A percentile compares a stretch with the other conserved stretches of the same genome.
Evolutionary conservation across 2,113 vertebrate species (phyloP).

Genomic region (Hydrolagus affinis): DNA sequence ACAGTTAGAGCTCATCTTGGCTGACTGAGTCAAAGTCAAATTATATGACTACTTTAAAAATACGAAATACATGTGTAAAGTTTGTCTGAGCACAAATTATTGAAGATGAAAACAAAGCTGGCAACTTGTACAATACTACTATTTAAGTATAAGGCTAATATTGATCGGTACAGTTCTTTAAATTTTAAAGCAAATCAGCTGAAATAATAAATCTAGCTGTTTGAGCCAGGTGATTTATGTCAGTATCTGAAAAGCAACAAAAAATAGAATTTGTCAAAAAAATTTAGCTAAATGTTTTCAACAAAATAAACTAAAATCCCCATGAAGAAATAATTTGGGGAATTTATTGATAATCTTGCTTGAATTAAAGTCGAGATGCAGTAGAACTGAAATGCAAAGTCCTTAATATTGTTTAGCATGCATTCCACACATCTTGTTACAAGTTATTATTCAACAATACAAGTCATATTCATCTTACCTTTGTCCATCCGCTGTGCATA

Average conservation of each 20-base stretch:
- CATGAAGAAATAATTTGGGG: background rate
- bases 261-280: background rate
- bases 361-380: background rate
- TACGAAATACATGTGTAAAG: background rate
- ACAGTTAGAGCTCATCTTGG: background rate
- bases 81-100: background rate
- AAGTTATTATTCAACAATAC: background rate
- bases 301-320: background rate
- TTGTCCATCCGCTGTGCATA: constrained; percentile 95
- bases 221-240: background rate
- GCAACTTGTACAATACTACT: background rate
- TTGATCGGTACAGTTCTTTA: background rate
- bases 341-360: background rate
- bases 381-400: background rate
- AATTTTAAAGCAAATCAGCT: background rate
- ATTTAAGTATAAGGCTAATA: background rate
- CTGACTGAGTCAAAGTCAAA: background rate
- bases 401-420: background rate
- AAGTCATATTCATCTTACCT: constrained; percentile 55
- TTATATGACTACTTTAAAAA: background rate
- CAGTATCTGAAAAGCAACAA: background rate
- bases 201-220: background rate
- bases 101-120: background rate
- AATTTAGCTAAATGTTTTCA: background rate
- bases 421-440: background rate